These are phyloP conservation scores for Pan troglodytes DNA, from an alignment of 2,113 vertebrate genomes.

Conservation along the genomic window NHGRI_mPanTro3-v2.1_pri NC_072403.2:91550001-91550500, in stretches of 20 bases:
- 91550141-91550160: background rate
- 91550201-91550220: background rate
- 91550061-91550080: background rate
- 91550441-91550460: background rate
- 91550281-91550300: background rate
- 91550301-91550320: background rate
- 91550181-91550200: background rate
- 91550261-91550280: background rate
- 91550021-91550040: background rate
- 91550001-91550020: background rate
- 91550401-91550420: background rate
- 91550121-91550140: background rate
- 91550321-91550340: background rate
- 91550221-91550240: background rate
- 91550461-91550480: background rate
- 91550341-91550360: background rate
- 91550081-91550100: background rate
- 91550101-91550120: background rate
- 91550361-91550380: background rate
- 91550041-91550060: conserved; percentile 25
- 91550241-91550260: background rate
- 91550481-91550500: too few relatives aligned
- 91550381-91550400: background rate
- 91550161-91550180: conserved; percentile 1
- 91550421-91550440: background rate